A percentile compares a stretch with the other conserved stretches of the same genome.
Conservation (phyloP, 2,888 invertebrate species). For the Morpho deidamia region DNA sequence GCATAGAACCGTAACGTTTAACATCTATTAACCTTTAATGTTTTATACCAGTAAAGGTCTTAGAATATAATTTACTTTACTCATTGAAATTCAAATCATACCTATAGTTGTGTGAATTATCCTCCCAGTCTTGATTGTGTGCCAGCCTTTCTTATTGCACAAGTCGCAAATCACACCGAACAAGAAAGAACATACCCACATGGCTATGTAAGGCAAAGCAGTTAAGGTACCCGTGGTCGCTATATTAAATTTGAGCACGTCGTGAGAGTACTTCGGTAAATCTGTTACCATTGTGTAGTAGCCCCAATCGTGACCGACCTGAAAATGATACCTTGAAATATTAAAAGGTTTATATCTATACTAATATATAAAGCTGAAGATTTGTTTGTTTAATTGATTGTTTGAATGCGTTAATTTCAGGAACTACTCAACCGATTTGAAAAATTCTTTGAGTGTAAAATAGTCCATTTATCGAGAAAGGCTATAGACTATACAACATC, state of each 20-base stretch:
- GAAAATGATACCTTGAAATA: slow-evolving; percentile 11
- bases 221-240: slow-evolving; percentile 80
- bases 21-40: too few species aligned
- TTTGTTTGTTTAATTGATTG: too few species aligned
- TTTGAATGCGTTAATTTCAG: too few species aligned
- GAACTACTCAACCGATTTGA: too few species aligned
- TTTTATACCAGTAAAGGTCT: too few species aligned
- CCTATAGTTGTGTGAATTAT: slow-evolving; percentile 84
- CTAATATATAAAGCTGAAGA: too few species aligned
- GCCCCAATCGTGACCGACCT: slow-evolving; percentile 81
- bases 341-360: too few species aligned
- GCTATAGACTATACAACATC: too few species aligned
- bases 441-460: too few species aligned
- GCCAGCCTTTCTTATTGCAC: slow-evolving; percentile 79
- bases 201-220: slow-evolving; percentile 81
- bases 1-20: too few species aligned
- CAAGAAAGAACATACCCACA: slow-evolving; percentile 81
- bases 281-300: slow-evolving; percentile 86
- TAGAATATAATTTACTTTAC: too few species aligned
- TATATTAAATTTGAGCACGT: slow-evolving; percentile 81
- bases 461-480: too few species aligned
- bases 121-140: slow-evolving; percentile 78
- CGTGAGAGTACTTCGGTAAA: slow-evolving; percentile 82
- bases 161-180: slow-evolving; percentile 84
- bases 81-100: slow-evolving; percentile 32